phyloP scores from a whole-genome alignment of 2,113 vertebrate genomes.

The Ailurus styani region DNA sequence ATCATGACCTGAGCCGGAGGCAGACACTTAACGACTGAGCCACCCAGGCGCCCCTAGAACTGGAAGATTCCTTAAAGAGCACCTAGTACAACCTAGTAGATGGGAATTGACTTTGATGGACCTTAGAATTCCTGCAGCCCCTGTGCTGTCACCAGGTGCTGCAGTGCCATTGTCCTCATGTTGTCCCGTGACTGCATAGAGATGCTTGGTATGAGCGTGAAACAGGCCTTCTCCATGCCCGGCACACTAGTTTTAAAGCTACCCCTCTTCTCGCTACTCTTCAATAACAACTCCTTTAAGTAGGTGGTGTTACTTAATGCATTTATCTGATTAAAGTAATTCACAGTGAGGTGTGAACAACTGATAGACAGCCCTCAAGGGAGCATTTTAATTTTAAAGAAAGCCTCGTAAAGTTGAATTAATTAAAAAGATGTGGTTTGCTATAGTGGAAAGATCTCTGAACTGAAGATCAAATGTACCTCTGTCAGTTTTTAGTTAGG shows the following conservation, averaged over 20 bases:
- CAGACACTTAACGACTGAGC: too few species aligned
- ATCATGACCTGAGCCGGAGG: too few species aligned
- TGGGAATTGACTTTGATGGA: background rate
- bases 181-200: background rate
- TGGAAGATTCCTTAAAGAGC: background rate
- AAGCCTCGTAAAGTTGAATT: background rate
- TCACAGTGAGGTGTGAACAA: background rate
- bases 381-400: conserved; percentile 29
- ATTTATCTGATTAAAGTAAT: conserved; percentile 18
- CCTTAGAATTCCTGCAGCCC: background rate
- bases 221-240: fast-evolving
- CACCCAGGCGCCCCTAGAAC: too few species aligned
- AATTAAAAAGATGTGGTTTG: background rate
- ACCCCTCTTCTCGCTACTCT: background rate
- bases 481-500: background rate
- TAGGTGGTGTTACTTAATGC: background rate
- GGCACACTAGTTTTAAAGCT: background rate
- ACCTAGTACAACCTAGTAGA: background rate
- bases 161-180: background rate
- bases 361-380: background rate
- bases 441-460: background rate
- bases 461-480: background rate
- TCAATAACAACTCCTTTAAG: background rate
- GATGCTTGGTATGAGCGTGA: fast-evolving
- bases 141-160: too few species aligned